A percentile compares a stretch with the other conserved stretches of the same genome.
These are phyloP conservation scores for Epistrophe eligans DNA, from an alignment of 2,888 invertebrate genomes.

Conservation along the genomic window DNA sequence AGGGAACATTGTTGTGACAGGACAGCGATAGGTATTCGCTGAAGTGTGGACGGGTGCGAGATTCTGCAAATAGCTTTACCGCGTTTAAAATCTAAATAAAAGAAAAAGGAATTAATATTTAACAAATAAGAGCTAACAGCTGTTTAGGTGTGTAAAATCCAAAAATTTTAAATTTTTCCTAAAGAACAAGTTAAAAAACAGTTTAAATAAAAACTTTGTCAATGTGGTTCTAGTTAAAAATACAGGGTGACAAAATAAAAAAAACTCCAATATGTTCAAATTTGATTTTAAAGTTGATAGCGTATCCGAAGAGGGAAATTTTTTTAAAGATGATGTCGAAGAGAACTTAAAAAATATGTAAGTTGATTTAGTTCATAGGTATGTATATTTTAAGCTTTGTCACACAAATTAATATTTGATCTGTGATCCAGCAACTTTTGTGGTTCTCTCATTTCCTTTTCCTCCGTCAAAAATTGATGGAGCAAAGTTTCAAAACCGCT, in stretches of 20 bases:
- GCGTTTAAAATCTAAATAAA: background rate
- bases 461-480: no score
- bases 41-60: background rate
- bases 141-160: background rate
- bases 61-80: background rate
- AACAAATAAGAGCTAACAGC: background rate
- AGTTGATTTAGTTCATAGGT: no score
- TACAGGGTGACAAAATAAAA: slow-evolving; percentile 57
- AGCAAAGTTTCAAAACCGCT: no score
- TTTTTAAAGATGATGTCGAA: slow-evolving; percentile 36
- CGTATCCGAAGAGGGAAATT: slow-evolving; percentile 49
- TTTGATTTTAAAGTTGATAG: slow-evolving; percentile 81
- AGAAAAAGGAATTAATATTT: background rate
- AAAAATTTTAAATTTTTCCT: background rate
- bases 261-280: slow-evolving; percentile 79
- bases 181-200: background rate
- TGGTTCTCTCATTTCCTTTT: no score
- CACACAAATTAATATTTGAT: no score
- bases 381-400: no score
- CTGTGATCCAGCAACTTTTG: no score
- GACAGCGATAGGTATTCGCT: no score
- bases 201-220: background rate
- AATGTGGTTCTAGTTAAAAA: background rate
- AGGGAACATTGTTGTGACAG: slow-evolving; percentile 22
- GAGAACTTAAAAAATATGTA: slow-evolving; percentile 6